Evolutionary conservation across 1,140 invertebrate genomes (phyloP).

Genomic region (Drosophila littoralis): DNA sequence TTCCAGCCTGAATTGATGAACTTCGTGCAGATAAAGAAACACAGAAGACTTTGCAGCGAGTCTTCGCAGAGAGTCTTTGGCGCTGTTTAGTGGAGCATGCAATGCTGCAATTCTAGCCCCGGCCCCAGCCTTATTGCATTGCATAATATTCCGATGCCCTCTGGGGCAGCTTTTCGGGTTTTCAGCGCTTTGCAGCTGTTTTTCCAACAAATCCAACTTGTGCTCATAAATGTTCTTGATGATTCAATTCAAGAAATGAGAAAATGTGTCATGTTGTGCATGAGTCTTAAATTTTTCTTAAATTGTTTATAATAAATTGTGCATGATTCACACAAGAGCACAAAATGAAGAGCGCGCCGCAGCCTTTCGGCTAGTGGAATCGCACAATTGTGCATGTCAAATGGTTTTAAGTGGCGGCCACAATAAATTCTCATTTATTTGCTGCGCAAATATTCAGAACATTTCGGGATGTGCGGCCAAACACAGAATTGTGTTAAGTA

Average conservation of each 20-base stretch:
- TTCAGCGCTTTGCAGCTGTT: slow-evolving; percentile 8
- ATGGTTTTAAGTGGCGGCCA: slow-evolving; percentile 70
- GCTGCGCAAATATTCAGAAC: slow-evolving; percentile 33
- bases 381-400: slow-evolving; percentile 60
- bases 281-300: slow-evolving; percentile 51
- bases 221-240: slow-evolving; percentile 11
- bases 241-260: slow-evolving; percentile 63
- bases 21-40: slow-evolving; percentile 69
- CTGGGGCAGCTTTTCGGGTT: slow-evolving; percentile 15
- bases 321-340: slow-evolving; percentile 53
- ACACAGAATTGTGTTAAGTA: neutral
- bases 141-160: slow-evolving; percentile 50
- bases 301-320: slow-evolving; percentile 76
- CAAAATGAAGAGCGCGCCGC: slow-evolving; percentile 8
- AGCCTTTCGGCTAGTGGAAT: slow-evolving; percentile 20
- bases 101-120: slow-evolving; percentile 59
- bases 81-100: slow-evolving; percentile 68
- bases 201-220: slow-evolving; percentile 9
- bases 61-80: slow-evolving; percentile 9
- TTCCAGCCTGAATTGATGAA: slow-evolving; percentile 76
- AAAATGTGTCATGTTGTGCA: slow-evolving; percentile 70
- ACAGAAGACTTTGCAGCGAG: slow-evolving; percentile 7
- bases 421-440: slow-evolving; percentile 75
- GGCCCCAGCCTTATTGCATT: slow-evolving; percentile 19
- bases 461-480: slow-evolving; percentile 10